A percentile compares a stretch with the other conserved stretches of the same genome.
phyloP scores from a whole-genome alignment of 2,797 vertebrate species.

The Acanthornis magna region DNA sequence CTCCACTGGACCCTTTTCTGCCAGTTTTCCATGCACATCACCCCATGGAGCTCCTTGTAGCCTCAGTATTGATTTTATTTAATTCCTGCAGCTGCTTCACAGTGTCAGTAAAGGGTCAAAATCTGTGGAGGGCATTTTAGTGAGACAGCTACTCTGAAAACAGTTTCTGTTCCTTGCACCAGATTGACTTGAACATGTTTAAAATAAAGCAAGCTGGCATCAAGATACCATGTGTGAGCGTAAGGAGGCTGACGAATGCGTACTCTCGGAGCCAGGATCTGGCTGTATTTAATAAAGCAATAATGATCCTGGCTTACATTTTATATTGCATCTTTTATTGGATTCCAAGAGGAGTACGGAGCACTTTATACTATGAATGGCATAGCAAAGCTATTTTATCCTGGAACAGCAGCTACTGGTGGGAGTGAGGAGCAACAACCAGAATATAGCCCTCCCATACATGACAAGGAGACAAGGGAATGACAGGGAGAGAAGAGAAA shows the following conservation, averaged over 20 bases:
- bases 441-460: constrained; percentile 17
- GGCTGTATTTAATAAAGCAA: constrained; percentile 56
- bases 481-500: constrained; percentile 45
- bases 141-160: neutral
- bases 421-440: constrained; percentile 38
- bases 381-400: constrained; percentile 42
- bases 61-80: neutral
- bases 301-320: constrained; percentile 53
- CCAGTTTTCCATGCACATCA: neutral
- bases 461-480: constrained; percentile 37
- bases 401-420: constrained; percentile 58
- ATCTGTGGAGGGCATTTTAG: constrained; percentile 4
- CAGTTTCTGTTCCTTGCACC: constrained; percentile 31
- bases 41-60: neutral
- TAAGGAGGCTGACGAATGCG: neutral
- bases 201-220: constrained; percentile 35
- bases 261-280: constrained; percentile 7
- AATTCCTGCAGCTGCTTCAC: neutral
- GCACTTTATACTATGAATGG: constrained; percentile 54
- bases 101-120: neutral
- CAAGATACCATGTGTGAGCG: neutral
- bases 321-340: constrained; percentile 48
- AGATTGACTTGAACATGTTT: constrained; percentile 27
- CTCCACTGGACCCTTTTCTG: neutral
- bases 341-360: constrained; percentile 38